Evolutionary conservation across 1,140 invertebrate species (phyloP), one percentile per base, ranked within the genome.

Genomic region (Saxidomus purpurata): DNA sequence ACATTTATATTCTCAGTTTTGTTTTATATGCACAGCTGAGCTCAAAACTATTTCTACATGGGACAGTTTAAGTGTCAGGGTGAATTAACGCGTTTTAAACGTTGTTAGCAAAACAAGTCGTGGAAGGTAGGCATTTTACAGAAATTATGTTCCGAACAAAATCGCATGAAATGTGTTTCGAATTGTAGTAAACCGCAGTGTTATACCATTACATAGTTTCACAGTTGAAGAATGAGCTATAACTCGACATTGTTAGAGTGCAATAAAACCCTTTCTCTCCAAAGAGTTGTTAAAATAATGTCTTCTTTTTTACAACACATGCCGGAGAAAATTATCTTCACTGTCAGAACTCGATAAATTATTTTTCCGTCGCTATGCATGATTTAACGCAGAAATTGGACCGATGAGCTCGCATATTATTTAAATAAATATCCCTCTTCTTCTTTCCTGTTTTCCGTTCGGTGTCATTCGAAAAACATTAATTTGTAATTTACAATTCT

Each of bases 371-470:
- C 11, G 71, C n/a, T 38, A 63, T 43, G 86, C 76, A 49, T 88
- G 86, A 79, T 79, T 88, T 88, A 55, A 81, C 77, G 38, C 11
- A 59, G 52, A 88, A 88, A 88, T 88, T 88, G 77, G 28, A 19
- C 34, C 8, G 59, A 8, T 55, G 38, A 52, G 47, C 38, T 63
- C 8, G 43, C 8, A 76, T 79, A 88, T 88, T 81, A 88, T 88
- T 79, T 79, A 25, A 81, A 63, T 52, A 81, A 88, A 63, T 61
- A 69, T 87, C 43, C 59, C 31, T 71, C 47, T 31, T 63, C 38
- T 84, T 52, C 63, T 40, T 71, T 67, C 34, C 22, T 17, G 36
- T 6, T 0, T 87, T 36, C 84, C 84, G 74, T 77, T 77, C 25
- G 2, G 28, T 87, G 74, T 77, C 69, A 76, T 0, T 19, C 1